These are phyloP conservation scores for Ptychadena robeensis DNA, from an alignment of 2,797 vertebrate genomes.

Conservation along the genomic window DNA sequence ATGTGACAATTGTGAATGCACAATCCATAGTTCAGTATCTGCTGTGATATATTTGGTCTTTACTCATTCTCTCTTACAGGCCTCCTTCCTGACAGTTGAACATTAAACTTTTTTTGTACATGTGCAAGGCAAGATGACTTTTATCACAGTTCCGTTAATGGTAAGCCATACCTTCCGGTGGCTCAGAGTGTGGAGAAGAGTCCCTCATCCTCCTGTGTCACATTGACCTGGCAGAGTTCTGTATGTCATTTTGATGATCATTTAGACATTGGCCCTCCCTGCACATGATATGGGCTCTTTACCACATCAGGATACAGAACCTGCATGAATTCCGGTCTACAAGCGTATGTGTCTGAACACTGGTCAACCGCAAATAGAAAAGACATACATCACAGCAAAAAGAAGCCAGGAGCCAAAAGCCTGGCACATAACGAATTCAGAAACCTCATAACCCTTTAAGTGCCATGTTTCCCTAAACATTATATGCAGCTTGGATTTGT, in stretches of 20 bases:
- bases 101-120: slow-evolving; percentile 73
- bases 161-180: slow-evolving; percentile 78
- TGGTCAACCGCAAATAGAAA: slow-evolving; percentile 91
- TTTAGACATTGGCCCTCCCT: slow-evolving; percentile 65
- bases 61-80: neutral
- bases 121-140: slow-evolving; percentile 76
- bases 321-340: slow-evolving; percentile 96
- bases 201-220: slow-evolving; percentile 51
- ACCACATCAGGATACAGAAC: slow-evolving; percentile 99
- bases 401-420: slow-evolving; percentile 65
- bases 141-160: slow-evolving; percentile 81
- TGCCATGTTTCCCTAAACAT: neutral
- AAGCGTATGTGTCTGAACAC: slow-evolving; percentile 90
- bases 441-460: slow-evolving; percentile 47
- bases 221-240: slow-evolving; percentile 60
- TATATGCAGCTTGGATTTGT: neutral
- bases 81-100: slow-evolving; percentile 73
- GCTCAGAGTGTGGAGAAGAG: slow-evolving; percentile 55
- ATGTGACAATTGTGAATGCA: neutral
- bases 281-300: slow-evolving; percentile 71
- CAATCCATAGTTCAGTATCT: neutral
- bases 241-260: slow-evolving; percentile 60
- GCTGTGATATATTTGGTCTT: neutral
- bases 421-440: slow-evolving; percentile 82
- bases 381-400: slow-evolving; percentile 79